Evolutionary conservation across 2,113 vertebrate genomes (phyloP), one percentile per base, ranked within the genome.

Genomic region (Gasterosteus aculeatus): DNA sequence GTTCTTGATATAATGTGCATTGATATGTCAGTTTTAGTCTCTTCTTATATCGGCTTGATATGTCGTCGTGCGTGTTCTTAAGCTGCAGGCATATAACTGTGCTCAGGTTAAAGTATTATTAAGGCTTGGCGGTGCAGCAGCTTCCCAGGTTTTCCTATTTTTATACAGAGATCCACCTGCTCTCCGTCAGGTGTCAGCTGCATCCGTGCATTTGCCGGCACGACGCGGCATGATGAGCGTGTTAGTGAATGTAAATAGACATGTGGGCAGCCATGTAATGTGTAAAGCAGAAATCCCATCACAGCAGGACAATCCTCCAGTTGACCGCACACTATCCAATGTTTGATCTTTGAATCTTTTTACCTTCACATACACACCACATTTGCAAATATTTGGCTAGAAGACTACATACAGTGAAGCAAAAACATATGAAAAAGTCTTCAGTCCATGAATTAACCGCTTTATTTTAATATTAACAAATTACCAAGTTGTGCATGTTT

Each of bases 301-400:
- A 62, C 83, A 84, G 81, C 67, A 66, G 44, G 79, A 61, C 2
- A 0, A 54, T 53, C 46, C 66, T 63, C 29, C 66, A 60, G 67
- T 69, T 79, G 74, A 81, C 67, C 73, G 65, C 72, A 29, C 16
- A 35, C 46, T 59, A 42, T 67, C 70, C 33, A 42, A 54, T 15
- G 15, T 75, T 67, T 72, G 80, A 87, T 89, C 78, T 85, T 57
- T 53, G 39, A 80, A 12, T 58, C 51, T 72, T 69, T 78, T 80
- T 65, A 69, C 71, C 62, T 77, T 71, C 33, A 60, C 26, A 47
- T 41, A 15, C 33, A 12, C 12, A 26, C 71, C 15, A 29, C 19
- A 14, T 73, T 66, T 63, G 71, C 80, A 84, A 35, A 42, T 58
- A 56, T 63, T 14, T 61, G 63, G 35, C 75, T 80, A 65, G 82